A percentile compares a stretch with the other conserved stretches of the same genome.
These are phyloP conservation scores for Clunio marinus DNA, from an alignment of 2,888 invertebrate genomes.

Conservation along the genomic window DNA sequence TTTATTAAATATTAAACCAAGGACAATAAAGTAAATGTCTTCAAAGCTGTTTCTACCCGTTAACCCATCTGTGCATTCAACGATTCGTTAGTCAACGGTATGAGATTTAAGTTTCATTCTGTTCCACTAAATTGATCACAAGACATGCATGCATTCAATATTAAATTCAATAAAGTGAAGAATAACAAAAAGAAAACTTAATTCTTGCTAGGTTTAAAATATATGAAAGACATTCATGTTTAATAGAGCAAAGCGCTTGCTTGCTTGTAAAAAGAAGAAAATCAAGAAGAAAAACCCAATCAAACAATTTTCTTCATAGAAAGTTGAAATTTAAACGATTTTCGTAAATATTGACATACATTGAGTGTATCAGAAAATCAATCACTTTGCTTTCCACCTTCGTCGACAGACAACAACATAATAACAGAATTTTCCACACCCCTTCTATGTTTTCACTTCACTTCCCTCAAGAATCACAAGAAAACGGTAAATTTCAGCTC, in stretches of 20 bases:
- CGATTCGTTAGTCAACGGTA: too few relatives aligned
- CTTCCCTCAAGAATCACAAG: background rate
- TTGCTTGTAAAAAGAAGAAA: background rate
- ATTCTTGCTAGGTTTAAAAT: background rate
- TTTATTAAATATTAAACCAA: constrained; percentile 35
- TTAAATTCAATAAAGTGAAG: background rate
- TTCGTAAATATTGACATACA: constrained; percentile 28
- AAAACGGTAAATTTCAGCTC: too few relatives aligned
- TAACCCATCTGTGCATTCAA: constrained; percentile 11
- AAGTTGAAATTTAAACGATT: constrained; percentile 18
- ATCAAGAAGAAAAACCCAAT: background rate
- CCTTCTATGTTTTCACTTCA: background rate
- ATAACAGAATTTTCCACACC: background rate
- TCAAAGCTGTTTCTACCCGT: background rate
- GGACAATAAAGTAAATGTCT: constrained; percentile 9
- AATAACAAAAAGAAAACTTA: background rate
- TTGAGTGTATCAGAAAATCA: constrained; percentile 38
- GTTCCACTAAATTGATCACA: constrained; percentile 22
- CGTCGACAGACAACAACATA: background rate
- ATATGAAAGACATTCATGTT: constrained; percentile 20
- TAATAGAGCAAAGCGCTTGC: background rate
- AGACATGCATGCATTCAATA: constrained; percentile 11
- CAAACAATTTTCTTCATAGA: constrained; percentile 20
- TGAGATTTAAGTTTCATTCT: background rate
- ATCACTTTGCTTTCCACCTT: constrained; percentile 32